Evolutionary conservation across 2,113 vertebrate species (phyloP).

Genomic region (Ictalurus furcatus): DNA sequence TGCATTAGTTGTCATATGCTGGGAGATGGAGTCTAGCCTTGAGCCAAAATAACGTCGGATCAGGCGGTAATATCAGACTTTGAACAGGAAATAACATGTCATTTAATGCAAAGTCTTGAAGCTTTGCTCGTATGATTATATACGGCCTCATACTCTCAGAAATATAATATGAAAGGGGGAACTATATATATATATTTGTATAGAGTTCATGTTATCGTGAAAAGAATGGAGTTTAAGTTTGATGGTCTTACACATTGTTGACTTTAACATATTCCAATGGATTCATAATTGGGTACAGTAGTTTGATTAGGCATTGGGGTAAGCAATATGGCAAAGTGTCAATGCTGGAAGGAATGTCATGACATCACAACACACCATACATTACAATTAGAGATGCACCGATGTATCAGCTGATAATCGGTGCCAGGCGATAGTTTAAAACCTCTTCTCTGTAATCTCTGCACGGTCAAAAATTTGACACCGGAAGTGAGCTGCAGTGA

Average conservation of each 20-base stretch:
- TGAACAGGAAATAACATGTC: neutral
- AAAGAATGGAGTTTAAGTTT: neutral
- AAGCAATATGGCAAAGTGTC: neutral
- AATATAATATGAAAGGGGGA: neutral
- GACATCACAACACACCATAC: neutral
- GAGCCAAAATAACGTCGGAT: constrained; percentile 52
- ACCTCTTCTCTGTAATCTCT: too few relatives aligned
- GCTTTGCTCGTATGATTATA: neutral
- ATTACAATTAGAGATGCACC: too few relatives aligned
- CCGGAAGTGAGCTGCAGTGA: too few relatives aligned
- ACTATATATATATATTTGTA: neutral
- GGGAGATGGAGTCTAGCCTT: constrained; percentile 44
- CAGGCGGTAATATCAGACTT: constrained; percentile 40
- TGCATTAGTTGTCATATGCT: constrained; percentile 20
- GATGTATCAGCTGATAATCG: too few relatives aligned
- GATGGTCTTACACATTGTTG: neutral
- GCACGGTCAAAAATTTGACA: too few relatives aligned
- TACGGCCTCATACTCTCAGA: neutral
- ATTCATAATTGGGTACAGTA: neutral
- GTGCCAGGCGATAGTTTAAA: too few relatives aligned
- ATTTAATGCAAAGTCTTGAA: neutral
- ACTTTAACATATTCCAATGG: neutral
- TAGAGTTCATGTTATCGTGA: neutral
- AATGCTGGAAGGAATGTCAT: neutral
- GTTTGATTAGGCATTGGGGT: neutral